Percentiles rank a stretch among this genome's conserved stretches.
These are phyloP conservation scores for Pycnomerus fuliginosus DNA, from an alignment of 2,888 invertebrate species.

Conservation along the genomic window DNA sequence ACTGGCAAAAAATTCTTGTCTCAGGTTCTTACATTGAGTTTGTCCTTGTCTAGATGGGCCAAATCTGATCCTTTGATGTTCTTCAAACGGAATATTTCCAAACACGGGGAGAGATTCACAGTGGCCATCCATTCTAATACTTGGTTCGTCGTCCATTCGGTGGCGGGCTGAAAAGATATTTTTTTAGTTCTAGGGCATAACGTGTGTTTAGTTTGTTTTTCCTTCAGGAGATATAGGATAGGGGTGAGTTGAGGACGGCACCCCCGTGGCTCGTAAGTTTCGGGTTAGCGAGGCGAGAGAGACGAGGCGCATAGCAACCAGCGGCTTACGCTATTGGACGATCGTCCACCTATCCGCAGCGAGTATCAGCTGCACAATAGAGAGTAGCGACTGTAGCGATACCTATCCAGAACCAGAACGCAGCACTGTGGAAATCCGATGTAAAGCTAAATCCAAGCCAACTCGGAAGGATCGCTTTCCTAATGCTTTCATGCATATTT, in stretches of 20 bases:
- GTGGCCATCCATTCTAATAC: conserved; percentile 78
- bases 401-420: neutral
- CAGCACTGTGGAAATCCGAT: too few species aligned
- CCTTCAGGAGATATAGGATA: too few species aligned
- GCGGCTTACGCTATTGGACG: conserved; percentile 35
- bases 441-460: too few species aligned
- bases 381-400: conserved; percentile 28
- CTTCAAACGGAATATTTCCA: conserved; percentile 69
- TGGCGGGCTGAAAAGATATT: conserved; percentile 63
- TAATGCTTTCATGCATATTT: conserved; percentile 11
- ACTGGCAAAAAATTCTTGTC: conserved; percentile 1
- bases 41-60: conserved; percentile 64
- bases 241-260: conserved; percentile 6
- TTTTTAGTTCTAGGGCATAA: too few species aligned
- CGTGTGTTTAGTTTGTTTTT: too few species aligned
- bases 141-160: conserved; percentile 68
- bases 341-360: conserved; percentile 31
- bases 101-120: conserved; percentile 69
- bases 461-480: too few species aligned
- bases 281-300: conserved; percentile 29
- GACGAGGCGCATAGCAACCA: conserved; percentile 42
- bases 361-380: conserved; percentile 36
- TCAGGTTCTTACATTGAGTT: conserved; percentile 63
- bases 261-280: conserved; percentile 13
- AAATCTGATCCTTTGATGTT: conserved; percentile 70